A percentile compares a stretch with the other conserved stretches of the same genome.
phyloP scores from a whole-genome alignment of 2,113 vertebrate genomes.

The Pogona vitticeps region DNA sequence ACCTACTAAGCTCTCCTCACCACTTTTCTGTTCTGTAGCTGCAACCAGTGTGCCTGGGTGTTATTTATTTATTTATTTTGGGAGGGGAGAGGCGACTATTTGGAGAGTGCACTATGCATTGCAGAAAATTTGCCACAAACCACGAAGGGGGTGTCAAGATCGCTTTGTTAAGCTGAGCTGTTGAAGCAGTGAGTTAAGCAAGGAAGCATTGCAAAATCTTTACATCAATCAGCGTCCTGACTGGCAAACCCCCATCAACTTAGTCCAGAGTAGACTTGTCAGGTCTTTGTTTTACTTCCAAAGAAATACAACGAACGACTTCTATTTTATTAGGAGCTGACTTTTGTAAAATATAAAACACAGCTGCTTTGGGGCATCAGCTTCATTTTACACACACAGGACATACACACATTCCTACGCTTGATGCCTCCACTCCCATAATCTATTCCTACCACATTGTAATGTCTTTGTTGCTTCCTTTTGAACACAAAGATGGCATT shows the following conservation, averaged over 20 bases:
- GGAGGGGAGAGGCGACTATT: background rate
- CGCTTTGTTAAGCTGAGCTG: background rate
- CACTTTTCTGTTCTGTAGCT: constrained; percentile 37
- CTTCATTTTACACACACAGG: background rate
- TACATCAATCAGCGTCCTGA: background rate
- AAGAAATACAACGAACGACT: background rate
- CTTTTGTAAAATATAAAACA: background rate
- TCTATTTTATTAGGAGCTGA: background rate
- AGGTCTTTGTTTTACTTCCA: background rate
- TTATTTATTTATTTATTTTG: constrained; percentile 43
- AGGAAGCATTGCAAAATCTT: background rate
- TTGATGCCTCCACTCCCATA: background rate
- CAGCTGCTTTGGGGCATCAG: background rate
- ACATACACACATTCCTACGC: background rate
- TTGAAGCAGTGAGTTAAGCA: background rate
- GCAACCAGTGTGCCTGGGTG: background rate
- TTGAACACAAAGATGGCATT: background rate
- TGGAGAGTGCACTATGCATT: background rate
- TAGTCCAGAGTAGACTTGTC: background rate
- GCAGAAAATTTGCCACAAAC: background rate
- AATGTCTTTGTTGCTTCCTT: background rate
- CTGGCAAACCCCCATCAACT: background rate
- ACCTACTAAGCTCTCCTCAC: constrained; percentile 41
- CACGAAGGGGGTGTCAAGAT: background rate
- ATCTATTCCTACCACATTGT: background rate